phyloP scores from a whole-genome alignment of 2,797 vertebrate genomes.

The Sebastes itinus region DNA sequence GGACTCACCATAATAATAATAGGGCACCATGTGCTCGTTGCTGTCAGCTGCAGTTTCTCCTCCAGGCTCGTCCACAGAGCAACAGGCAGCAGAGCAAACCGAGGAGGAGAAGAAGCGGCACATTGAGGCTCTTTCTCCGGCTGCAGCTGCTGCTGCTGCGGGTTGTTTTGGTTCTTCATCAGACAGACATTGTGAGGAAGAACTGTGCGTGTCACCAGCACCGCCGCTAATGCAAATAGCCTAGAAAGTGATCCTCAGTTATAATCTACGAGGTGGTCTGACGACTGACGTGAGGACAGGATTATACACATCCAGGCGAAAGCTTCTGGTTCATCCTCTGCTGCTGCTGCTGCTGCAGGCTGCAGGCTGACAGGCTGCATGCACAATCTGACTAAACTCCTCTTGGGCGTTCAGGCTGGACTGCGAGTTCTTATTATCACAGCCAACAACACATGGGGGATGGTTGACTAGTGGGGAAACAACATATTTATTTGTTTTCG shows the following conservation, averaged over 20 bases:
- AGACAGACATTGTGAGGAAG: not conserved
- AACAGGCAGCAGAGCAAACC: slow-evolving; percentile 22
- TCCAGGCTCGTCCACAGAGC: slow-evolving; percentile 17
- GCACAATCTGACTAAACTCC: slow-evolving; percentile 37
- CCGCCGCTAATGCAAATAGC: not conserved
- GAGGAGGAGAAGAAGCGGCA: not conserved
- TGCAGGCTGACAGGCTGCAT: slow-evolving; percentile 10
- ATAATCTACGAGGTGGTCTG: slow-evolving; percentile 47
- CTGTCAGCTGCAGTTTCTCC: slow-evolving; percentile 38
- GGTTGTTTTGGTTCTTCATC: not conserved
- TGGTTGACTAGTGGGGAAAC: not conserved
- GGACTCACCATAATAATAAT: slow-evolving; percentile 62
- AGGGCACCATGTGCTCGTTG: slow-evolving; percentile 32
- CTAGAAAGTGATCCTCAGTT: slow-evolving; percentile 30
- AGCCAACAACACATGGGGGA: not conserved
- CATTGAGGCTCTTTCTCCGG: not conserved
- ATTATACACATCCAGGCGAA: slow-evolving; percentile 61
- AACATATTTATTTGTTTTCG: not conserved
- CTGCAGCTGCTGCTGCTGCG: slow-evolving; percentile 10
- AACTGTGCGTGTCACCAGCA: not conserved
- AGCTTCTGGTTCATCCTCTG: slow-evolving; percentile 63
- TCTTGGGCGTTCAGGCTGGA: slow-evolving; percentile 33
- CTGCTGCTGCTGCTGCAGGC: not conserved
- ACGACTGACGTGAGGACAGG: slow-evolving; percentile 56
- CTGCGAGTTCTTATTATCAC: slow-evolving; percentile 28